Evolutionary conservation across 2,113 vertebrate species (phyloP).

Genomic region (Ceratotherium simum): DNA sequence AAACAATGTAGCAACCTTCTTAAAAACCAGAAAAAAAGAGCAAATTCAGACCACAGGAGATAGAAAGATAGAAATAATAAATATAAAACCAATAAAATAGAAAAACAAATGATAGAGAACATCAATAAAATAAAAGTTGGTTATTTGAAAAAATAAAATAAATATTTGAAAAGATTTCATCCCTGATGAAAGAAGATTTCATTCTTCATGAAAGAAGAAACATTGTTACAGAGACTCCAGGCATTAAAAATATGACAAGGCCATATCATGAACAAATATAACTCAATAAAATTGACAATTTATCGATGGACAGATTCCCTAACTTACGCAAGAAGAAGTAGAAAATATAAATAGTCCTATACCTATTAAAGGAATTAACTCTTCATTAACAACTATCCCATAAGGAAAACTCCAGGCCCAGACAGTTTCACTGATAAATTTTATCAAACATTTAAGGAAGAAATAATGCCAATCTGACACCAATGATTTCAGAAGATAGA

Average conservation of each 20-base stretch:
- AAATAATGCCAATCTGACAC: background rate
- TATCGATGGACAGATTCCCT: background rate
- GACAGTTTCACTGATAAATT: background rate
- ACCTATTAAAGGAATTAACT: background rate
- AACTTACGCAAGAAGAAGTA: background rate
- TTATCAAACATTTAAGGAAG: conserved; percentile 9
- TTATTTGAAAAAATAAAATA: background rate
- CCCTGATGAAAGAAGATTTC: too few species aligned
- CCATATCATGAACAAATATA: conserved; percentile 5
- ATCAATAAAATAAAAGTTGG: background rate
- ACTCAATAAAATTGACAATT: background rate
- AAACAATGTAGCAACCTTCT: background rate
- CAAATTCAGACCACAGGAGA: background rate
- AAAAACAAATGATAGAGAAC: background rate
- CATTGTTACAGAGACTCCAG: background rate
- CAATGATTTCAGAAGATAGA: background rate
- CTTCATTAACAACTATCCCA: background rate
- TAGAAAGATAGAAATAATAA: background rate
- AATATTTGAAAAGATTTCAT: too few species aligned
- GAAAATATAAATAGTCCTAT: background rate
- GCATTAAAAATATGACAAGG: background rate
- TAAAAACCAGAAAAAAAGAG: background rate
- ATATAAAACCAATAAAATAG: background rate
- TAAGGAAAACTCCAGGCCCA: background rate
- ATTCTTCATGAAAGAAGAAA: background rate